Conservation (phyloP, 2,113 vertebrate genomes). For the Rutilus rutilus region DNA sequence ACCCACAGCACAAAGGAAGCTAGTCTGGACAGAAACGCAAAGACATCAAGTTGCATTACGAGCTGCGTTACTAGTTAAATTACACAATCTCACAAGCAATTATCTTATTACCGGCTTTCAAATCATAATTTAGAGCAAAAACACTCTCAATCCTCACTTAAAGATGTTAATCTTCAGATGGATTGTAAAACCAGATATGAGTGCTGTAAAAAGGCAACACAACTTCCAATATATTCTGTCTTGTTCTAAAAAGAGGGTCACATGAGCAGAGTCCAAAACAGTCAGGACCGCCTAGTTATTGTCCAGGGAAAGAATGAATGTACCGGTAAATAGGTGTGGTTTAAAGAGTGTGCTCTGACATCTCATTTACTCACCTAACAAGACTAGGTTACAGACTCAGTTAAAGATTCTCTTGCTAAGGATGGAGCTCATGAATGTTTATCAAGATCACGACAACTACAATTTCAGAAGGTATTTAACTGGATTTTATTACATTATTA, state of each 20-base stretch:
- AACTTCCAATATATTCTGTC: neutral
- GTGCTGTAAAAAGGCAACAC: neutral
- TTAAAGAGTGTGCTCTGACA: neutral
- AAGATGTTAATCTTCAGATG: neutral
- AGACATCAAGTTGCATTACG: neutral
- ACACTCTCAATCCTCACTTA: neutral
- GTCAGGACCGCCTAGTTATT: neutral
- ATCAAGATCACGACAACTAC: neutral
- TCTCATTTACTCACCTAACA: neutral
- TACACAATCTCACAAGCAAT: neutral
- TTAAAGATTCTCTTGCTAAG: neutral
- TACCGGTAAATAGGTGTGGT: conserved; percentile 6
- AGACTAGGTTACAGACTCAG: neutral
- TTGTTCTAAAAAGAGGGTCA: neutral
- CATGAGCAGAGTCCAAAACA: neutral
- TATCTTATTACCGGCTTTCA: neutral
- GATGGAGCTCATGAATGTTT: neutral
- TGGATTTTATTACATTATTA: neutral
- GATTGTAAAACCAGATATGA: neutral
- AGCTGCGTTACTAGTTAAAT: neutral
- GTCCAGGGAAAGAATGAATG: neutral
- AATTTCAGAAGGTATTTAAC: neutral
- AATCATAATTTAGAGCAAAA: neutral
- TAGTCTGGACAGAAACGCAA: neutral
- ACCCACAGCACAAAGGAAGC: neutral